Percentiles rank a stretch among this genome's conserved stretches.
These are phyloP conservation scores for Pomacea canaliculata DNA, from an alignment of 2,888 invertebrate species.

Conservation along the genomic window DNA sequence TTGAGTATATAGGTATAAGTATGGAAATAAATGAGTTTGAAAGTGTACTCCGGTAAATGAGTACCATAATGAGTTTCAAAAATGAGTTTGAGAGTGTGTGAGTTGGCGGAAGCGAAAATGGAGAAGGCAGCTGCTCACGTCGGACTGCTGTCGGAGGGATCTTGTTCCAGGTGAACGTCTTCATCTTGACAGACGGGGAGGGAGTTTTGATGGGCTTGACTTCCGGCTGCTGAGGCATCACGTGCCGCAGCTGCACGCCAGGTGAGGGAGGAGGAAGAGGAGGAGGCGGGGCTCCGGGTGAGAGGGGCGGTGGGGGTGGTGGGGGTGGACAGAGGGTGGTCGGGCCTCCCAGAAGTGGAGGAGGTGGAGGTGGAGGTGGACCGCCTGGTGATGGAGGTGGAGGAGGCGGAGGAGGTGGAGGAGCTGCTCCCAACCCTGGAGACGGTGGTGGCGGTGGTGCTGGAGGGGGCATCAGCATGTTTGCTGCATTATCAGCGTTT, in stretches of 20 bases:
- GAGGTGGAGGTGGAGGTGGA: slow-evolving; percentile 35
- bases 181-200: slow-evolving; percentile 93
- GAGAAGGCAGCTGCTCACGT: slow-evolving; percentile 43
- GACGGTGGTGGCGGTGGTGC: slow-evolving; percentile 37
- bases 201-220: slow-evolving; percentile 78
- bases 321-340: slow-evolving; percentile 26
- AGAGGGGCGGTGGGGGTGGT: slow-evolving; percentile 35
- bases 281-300: slow-evolving; percentile 36
- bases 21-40: too few relatives aligned
- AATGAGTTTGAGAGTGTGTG: too few relatives aligned
- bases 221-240: slow-evolving; percentile 20
- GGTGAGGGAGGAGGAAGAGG: slow-evolving; percentile 34
- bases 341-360: slow-evolving; percentile 36
- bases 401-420: slow-evolving; percentile 34
- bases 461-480: slow-evolving; percentile 6
- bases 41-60: too few relatives aligned
- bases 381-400: slow-evolving; percentile 32
- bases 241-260: slow-evolving; percentile 28
- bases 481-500: too few relatives aligned
- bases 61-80: too few relatives aligned
- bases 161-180: slow-evolving; percentile 97
- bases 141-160: slow-evolving; percentile 76
- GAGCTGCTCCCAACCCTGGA: slow-evolving; percentile 2
- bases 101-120: too few relatives aligned
- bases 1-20: too few relatives aligned